These are phyloP conservation scores for Eutrigla gurnardus DNA, from an alignment of 2,797 vertebrate genomes.

Conservation along the genomic window DNA sequence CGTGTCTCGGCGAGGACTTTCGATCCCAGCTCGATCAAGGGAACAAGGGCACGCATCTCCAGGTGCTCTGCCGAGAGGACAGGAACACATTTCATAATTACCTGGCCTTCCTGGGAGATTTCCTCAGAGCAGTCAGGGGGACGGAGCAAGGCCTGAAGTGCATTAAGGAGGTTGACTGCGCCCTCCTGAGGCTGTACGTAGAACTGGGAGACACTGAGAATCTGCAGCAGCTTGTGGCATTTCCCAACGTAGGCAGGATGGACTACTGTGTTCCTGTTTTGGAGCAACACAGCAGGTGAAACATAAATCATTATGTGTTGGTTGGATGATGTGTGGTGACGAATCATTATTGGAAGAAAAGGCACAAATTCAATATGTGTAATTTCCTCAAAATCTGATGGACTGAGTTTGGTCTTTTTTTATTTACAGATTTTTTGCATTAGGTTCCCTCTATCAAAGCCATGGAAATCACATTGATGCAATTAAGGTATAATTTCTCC, in stretches of 20 bases:
- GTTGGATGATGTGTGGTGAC: not conserved
- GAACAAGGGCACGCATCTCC: conserved; percentile 65
- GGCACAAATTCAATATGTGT: not conserved
- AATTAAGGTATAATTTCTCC: conserved; percentile 64
- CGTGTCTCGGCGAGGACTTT: conserved; percentile 58
- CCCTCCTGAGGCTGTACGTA: conserved; percentile 77
- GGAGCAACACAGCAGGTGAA: conserved; percentile 71
- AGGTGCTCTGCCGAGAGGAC: conserved; percentile 61
- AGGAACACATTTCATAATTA: conserved; percentile 60
- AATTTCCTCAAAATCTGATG: not conserved
- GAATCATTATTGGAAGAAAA: not conserved
- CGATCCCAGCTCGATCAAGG: conserved; percentile 53
- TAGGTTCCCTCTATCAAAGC: conserved; percentile 79
- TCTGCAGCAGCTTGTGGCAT: conserved; percentile 69
- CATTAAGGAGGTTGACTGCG: conserved; percentile 72
- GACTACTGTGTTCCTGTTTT: conserved; percentile 71
- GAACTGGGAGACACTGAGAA: conserved; percentile 60
- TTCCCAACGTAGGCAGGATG: conserved; percentile 69
- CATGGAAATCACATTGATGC: conserved; percentile 68
- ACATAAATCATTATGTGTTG: not conserved
- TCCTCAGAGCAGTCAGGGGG: conserved; percentile 65
- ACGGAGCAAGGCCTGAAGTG: conserved; percentile 50
- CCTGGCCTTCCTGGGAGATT: conserved; percentile 73
- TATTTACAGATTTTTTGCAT: conserved; percentile 74
- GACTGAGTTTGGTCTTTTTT: not conserved